A percentile compares a stretch with the other conserved stretches of the same genome.
These are phyloP conservation scores for Sitobion miscanthi DNA, from an alignment of 1,140 invertebrate species.

Conservation along the genomic window DNA sequence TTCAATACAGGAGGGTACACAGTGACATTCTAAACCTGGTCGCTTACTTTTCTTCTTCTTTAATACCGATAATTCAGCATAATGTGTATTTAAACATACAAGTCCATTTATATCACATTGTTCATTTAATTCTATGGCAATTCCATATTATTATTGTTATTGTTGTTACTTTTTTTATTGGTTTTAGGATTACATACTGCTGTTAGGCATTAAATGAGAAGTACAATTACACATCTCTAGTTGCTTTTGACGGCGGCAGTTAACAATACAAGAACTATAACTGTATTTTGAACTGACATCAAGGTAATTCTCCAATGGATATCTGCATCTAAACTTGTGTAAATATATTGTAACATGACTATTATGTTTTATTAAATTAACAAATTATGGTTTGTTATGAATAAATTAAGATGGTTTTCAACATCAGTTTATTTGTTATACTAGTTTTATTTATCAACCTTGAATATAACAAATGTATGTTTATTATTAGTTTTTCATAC, in stretches of 20 bases:
- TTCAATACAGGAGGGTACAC: conserved; percentile 70
- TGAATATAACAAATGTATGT: not conserved
- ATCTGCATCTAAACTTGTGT: conserved; percentile 67
- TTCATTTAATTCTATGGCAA: conserved; percentile 60
- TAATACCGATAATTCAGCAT: conserved; percentile 69
- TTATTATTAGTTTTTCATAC: not conserved
- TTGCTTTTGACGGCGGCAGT: conserved; percentile 71
- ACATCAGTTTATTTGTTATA: not conserved
- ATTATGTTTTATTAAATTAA: not conserved
- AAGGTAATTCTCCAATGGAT: conserved; percentile 70
- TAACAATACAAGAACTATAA: conserved; percentile 73
- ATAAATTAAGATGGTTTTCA: not conserved
- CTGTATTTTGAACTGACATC: conserved; percentile 71
- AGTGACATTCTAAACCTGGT: conserved; percentile 67
- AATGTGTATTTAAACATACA: conserved; percentile 69
- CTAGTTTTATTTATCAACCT: not conserved
- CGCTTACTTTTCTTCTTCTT: conserved; percentile 62
- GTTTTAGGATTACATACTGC: conserved; percentile 61
- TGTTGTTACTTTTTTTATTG: conserved; percentile 7
- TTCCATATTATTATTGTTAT: not conserved
- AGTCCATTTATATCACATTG: conserved; percentile 69
- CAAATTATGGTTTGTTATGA: conserved; percentile 9
- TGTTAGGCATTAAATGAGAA: conserved; percentile 71
- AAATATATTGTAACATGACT: not conserved
- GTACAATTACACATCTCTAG: conserved; percentile 71